phyloP scores from a whole-genome alignment of 2,888 invertebrate species.

The Siphlonurus alternatus region DNA sequence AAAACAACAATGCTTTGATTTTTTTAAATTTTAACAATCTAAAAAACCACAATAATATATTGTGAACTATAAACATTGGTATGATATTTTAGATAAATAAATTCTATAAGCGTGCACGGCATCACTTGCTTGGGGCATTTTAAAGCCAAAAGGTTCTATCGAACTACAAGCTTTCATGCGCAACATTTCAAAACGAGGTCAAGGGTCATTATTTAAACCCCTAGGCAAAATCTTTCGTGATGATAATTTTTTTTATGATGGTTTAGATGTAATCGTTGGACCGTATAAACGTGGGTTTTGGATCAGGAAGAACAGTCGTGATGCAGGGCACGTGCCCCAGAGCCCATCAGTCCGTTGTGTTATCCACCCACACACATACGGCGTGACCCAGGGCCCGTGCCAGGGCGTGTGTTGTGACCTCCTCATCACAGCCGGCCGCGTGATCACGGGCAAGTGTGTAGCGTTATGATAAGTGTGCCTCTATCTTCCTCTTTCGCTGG shows the following conservation, averaged over 20 bases:
- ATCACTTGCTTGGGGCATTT: not conserved
- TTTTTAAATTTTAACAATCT: no score
- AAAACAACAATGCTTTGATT: no score
- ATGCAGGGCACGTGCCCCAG: not conserved
- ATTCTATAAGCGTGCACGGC: not conserved
- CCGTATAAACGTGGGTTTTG: not conserved
- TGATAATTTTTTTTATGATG: not conserved
- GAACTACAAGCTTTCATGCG: not conserved
- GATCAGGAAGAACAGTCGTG: not conserved
- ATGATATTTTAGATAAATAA: no score
- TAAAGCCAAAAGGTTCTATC: not conserved
- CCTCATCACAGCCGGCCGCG: no score
- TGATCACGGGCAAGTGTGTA: no score
- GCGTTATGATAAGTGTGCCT: no score
- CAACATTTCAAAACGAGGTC: not conserved
- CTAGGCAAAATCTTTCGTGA: not conserved
- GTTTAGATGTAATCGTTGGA: not conserved
- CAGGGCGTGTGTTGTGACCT: not conserved
- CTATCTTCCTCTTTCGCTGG: no score
- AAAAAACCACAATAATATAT: no score
- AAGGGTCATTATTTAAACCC: not conserved
- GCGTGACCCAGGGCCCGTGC: not conserved
- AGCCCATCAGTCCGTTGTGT: not conserved
- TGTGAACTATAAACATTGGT: no score
- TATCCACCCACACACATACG: not conserved